These are phyloP conservation scores for Corythornis madagascariensis DNA, from an alignment of 2,113 vertebrate species.

Conservation along the genomic window DNA sequence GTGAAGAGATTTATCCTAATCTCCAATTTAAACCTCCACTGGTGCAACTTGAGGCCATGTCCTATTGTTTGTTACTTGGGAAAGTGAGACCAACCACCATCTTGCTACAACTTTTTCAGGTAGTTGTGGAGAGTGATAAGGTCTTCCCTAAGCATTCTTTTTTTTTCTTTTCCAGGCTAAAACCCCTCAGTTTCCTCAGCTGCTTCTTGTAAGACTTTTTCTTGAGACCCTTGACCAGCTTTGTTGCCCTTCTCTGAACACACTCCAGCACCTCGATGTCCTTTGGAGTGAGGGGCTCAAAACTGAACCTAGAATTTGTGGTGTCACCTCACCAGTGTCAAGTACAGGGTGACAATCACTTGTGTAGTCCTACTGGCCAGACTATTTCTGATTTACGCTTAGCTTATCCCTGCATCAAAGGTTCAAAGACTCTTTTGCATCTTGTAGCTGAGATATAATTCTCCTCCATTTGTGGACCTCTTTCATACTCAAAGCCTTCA, in stretches of 20 bases:
- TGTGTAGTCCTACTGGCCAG: not conserved
- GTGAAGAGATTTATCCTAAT: not conserved
- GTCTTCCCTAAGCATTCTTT: not conserved
- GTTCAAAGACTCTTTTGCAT: not conserved
- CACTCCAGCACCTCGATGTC: not conserved
- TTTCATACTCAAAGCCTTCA: not conserved
- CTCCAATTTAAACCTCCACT: not conserved
- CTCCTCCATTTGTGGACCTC: too few species aligned
- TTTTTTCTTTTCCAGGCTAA: not conserved
- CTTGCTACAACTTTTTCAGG: not conserved
- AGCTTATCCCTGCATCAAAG: not conserved
- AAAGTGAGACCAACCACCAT: not conserved
- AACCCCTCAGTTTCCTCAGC: not conserved
- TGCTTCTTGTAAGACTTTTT: not conserved
- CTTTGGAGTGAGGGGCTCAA: not conserved
- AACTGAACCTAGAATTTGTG: not conserved
- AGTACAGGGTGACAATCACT: not conserved
- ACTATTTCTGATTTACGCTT: not conserved
- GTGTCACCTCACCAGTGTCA: not conserved
- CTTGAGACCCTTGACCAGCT: not conserved
- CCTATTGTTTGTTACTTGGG: not conserved
- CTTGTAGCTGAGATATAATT: accelerated
- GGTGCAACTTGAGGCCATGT: not conserved
- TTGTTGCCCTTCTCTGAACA: not conserved
- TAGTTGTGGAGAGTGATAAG: not conserved